A percentile compares a stretch with the other conserved stretches of the same genome.
These are phyloP conservation scores for Lepidochitona cinerea DNA, from an alignment of 2,888 invertebrate species.

Conservation along the genomic window DNA sequence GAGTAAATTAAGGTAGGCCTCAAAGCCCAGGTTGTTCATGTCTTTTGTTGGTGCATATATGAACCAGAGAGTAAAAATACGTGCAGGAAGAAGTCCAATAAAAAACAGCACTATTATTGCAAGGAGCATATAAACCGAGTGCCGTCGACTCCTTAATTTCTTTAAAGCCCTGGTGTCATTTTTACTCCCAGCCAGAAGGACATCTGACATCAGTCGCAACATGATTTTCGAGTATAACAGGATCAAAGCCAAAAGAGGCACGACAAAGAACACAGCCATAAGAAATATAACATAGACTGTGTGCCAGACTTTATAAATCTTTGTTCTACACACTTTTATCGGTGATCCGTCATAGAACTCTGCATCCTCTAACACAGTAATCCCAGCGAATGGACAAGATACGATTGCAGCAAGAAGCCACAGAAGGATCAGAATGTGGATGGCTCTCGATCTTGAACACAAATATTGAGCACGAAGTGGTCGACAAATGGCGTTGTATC, in stretches of 20 bases:
- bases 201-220: constrained; percentile 27
- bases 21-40: constrained; percentile 81
- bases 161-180: not conserved
- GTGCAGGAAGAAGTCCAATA: constrained; percentile 89
- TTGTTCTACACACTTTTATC: constrained; percentile 85
- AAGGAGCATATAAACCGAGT: constrained; percentile 58
- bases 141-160: constrained; percentile 31
- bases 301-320: constrained; percentile 83
- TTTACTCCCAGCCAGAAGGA: not conserved
- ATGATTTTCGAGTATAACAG: constrained; percentile 79
- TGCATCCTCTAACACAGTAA: constrained; percentile 83
- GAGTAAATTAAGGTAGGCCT: constrained; percentile 85
- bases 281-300: constrained; percentile 85
- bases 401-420: constrained; percentile 67
- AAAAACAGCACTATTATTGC: constrained; percentile 82
- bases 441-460: constrained; percentile 67
- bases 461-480: constrained; percentile 79
- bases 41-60: constrained; percentile 82
- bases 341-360: constrained; percentile 81
- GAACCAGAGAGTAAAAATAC: constrained; percentile 89
- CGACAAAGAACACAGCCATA: constrained; percentile 86
- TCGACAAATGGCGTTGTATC: constrained; percentile 92
- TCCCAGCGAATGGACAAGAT: constrained; percentile 83
- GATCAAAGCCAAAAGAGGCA: constrained; percentile 86
- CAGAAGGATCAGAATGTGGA: constrained; percentile 62